A percentile compares a stretch with the other conserved stretches of the same genome.
Evolutionary conservation across 2,113 vertebrate species (phyloP).

Genomic region (Fukomys damarensis): DNA sequence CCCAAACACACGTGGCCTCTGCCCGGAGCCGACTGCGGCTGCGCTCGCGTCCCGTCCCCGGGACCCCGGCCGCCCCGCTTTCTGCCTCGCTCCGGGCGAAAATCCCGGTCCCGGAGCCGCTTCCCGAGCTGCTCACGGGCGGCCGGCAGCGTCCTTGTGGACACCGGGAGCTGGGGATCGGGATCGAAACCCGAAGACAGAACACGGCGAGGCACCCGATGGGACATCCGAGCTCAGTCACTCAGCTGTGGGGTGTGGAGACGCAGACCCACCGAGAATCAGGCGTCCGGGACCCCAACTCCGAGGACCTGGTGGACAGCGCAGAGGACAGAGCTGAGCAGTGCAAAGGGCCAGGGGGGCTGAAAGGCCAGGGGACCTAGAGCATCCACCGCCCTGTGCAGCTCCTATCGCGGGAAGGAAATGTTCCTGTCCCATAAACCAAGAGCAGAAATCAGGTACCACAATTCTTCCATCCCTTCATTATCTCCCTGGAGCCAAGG

Average conservation of each 20-base stretch:
- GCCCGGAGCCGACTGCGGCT: neutral
- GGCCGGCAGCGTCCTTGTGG: neutral
- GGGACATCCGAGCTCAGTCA: no score
- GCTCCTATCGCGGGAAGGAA: neutral
- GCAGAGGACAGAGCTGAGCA: rapidly evolving
- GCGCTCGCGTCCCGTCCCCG: neutral
- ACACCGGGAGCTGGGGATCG: neutral
- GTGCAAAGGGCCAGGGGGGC: neutral
- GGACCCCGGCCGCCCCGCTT: neutral
- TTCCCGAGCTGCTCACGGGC: neutral
- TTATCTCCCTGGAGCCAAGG: no score
- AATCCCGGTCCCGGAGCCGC: neutral
- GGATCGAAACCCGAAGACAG: neutral
- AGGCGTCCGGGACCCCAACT: neutral
- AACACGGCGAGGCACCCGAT: neutral
- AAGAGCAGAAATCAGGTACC: neutral
- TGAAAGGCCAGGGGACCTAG: neutral
- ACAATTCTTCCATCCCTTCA: no score
- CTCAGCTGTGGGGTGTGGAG: neutral
- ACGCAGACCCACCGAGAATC: neutral
- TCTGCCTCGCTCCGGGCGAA: neutral
- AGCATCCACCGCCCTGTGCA: rapidly evolving
- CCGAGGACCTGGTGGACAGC: neutral
- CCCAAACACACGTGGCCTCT: no score
- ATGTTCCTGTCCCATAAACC: no score